Base-by-base conservation (phyloP, 1,140 invertebrate species). In the Drosophila simulans region DNA sequence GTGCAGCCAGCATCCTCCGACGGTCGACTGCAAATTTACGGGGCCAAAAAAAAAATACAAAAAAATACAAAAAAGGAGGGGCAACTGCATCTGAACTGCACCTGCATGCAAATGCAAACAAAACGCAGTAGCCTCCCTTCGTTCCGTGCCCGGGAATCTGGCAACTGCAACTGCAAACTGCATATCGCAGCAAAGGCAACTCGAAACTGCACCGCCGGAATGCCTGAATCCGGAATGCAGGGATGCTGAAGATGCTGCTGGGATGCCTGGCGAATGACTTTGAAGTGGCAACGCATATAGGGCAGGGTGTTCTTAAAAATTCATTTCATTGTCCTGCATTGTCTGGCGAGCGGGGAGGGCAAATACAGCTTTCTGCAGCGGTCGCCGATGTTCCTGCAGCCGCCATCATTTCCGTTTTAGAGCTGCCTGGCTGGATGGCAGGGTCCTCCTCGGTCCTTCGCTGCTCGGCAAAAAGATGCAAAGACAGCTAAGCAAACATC, bases 401-500 rank as follows among this genome's bases (percentile, higher is more conserved):
- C 85, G 81, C 79, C 86, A 90, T 90, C 88, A 90, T 90, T 90
- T 90, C 86, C 88, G 86, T 90, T 76, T 82, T 81, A 86, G 82
- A 85, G 77, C 71, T 82, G 83, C 20, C 79, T 72, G 71, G 42
- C 40, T 52, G 46, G 22, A 31, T 57, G 34, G 34, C 48, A 25
- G 37, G 45, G 46, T 63, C 57, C 81, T 77, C 81, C 76, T 82
- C 71, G 77, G 62, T 74, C 57, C 70, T 71, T 78, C 56, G 69
- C 57, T 20, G 57, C 70, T 63, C 72, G 59, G 76, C 72, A 77
- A 86, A 86, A 88, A 88, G 79, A 90, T 90, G 82, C 82, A 90
- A 90, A 91, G 86, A 90, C 86, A 90, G 86, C 86, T 90, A 90
- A 90, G 88, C 86, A 90, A 90, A 90, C 86, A 90, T 83, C 82